Conservation (phyloP, 2,113 vertebrate genomes). For the Prinia subflava region DNA sequence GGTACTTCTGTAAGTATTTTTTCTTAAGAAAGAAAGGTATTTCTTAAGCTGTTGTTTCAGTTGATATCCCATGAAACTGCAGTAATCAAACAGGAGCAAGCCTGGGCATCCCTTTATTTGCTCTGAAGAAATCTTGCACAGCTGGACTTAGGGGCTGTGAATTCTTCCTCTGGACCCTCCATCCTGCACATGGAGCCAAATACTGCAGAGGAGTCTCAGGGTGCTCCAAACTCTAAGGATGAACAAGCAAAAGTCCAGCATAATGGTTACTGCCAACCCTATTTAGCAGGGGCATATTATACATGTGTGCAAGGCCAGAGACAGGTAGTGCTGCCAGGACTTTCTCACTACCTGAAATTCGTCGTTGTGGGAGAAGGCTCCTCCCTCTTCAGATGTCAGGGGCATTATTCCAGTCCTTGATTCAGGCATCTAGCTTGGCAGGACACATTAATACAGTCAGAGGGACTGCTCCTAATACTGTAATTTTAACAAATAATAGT, state of each 20-base stretch:
- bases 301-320: neutral
- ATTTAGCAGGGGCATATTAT: neutral
- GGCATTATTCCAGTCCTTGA: neutral
- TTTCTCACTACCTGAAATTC: neutral
- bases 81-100: neutral
- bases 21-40: neutral
- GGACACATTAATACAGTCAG: neutral
- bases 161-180: neutral
- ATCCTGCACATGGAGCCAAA: neutral
- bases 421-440: neutral
- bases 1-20: neutral
- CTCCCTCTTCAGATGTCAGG: neutral
- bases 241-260: neutral
- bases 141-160: neutral
- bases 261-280: neutral
- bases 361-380: neutral
- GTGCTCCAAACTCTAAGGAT: neutral
- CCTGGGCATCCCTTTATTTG: neutral
- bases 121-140: neutral
- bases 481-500: neutral
- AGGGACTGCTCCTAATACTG: neutral
- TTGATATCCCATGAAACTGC: neutral
- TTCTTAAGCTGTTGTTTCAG: neutral
- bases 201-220: neutral
- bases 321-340: neutral